Evolutionary conservation across 2,888 invertebrate species (phyloP).

Genomic region (Xestoiulus laeticollis): DNA sequence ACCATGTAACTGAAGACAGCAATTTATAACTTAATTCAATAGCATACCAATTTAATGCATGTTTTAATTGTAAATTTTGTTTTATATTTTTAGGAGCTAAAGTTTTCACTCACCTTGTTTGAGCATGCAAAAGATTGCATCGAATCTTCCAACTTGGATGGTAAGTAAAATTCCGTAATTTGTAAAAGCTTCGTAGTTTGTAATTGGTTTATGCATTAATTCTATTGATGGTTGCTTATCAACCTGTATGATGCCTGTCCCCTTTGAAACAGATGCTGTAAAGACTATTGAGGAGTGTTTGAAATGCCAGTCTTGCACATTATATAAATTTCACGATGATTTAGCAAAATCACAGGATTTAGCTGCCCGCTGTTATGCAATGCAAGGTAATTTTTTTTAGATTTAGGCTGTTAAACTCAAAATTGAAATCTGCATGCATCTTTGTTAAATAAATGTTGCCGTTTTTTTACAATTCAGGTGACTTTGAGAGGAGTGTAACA

Average conservation of each 20-base stretch:
- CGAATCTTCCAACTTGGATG: not conserved
- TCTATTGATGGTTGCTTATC: not conserved
- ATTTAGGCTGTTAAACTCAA: not conserved
- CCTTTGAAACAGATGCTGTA: slow-evolving; percentile 63
- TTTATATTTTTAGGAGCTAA: not conserved
- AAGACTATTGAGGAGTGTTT: slow-evolving; percentile 66
- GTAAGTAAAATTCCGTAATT: not conserved
- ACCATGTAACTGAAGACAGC: no score
- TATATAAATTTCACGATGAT: slow-evolving; percentile 69
- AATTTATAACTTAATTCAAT: no score
- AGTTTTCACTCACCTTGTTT: slow-evolving; percentile 35
- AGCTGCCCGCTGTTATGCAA: slow-evolving; percentile 68
- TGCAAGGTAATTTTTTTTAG: slow-evolving; percentile 64
- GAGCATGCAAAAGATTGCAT: slow-evolving; percentile 7
- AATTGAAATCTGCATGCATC: not conserved
- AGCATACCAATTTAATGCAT: no score
- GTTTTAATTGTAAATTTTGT: no score
- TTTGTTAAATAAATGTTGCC: not conserved
- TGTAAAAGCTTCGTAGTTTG: not conserved
- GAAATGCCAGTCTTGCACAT: slow-evolving; percentile 65
- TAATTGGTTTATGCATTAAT: no score
- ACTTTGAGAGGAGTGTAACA: slow-evolving; percentile 63
- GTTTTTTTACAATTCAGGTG: slow-evolving; percentile 60
- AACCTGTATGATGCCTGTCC: not conserved
- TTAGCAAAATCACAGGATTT: slow-evolving; percentile 66